Percentiles rank a stretch among this genome's conserved stretches.
These are phyloP conservation scores for Actinia equina DNA, from an alignment of 64 coral and sea anemone genomes.

Conservation along the genomic window DNA sequence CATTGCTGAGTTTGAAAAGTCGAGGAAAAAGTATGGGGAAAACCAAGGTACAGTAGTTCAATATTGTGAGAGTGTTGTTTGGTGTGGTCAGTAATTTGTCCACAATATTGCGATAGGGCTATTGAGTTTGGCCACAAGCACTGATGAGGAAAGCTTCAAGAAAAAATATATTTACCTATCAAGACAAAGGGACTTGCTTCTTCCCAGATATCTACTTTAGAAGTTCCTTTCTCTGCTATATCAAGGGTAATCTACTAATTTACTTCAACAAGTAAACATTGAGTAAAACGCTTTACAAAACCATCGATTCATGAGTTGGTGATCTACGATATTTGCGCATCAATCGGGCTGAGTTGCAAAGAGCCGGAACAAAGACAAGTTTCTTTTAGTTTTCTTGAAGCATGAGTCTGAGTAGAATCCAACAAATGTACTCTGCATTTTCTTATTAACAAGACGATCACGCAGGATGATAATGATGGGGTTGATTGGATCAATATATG, in stretches of 20 bases:
- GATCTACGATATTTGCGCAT: background rate
- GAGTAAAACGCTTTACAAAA: no score
- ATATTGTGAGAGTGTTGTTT: background rate
- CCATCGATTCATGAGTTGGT: background rate
- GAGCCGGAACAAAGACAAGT: background rate
- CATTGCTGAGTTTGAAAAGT: background rate
- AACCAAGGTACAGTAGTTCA: background rate
- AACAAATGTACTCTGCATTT: background rate
- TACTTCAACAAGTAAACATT: background rate
- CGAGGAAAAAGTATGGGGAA: background rate
- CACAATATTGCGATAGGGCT: background rate
- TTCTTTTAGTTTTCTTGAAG: no score
- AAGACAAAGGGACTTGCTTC: background rate
- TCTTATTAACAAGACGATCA: background rate
- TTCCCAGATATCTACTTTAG: background rate
- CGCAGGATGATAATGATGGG: background rate
- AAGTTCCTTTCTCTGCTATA: background rate
- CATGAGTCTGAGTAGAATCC: background rate
- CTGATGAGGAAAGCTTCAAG: background rate
- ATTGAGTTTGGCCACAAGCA: background rate
- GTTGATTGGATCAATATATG: background rate
- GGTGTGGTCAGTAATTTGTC: background rate
- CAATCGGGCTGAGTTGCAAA: background rate
- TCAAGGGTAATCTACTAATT: background rate
- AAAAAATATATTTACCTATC: background rate